Conservation (phyloP, 1,140 invertebrate species). For the Heliconius melpomene region DNA sequence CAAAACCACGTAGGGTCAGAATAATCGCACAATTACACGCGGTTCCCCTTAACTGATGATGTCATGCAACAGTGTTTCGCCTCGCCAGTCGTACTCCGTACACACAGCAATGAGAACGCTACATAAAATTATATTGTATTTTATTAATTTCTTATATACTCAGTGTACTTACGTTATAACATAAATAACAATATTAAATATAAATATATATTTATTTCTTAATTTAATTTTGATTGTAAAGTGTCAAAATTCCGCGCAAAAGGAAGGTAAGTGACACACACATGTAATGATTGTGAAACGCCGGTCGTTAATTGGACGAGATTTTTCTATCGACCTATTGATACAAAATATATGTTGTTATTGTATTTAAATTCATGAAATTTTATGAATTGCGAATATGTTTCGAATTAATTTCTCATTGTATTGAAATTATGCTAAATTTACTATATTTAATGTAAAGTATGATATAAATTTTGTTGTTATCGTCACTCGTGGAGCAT, state of each 20-base stretch:
- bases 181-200: slow-evolving; percentile 33
- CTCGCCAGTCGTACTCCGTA: slow-evolving; percentile 54
- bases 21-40: slow-evolving; percentile 42
- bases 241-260: slow-evolving; percentile 71
- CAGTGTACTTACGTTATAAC: slow-evolving; percentile 69
- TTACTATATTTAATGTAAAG: background rate
- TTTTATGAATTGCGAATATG: background rate
- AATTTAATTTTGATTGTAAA: slow-evolving; percentile 44
- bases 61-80: slow-evolving; percentile 53
- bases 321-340: background rate
- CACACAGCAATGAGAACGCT: slow-evolving; percentile 72
- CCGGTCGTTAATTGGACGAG: slow-evolving; percentile 19
- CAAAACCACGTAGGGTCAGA: slow-evolving; percentile 31
- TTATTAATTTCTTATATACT: slow-evolving; percentile 55
- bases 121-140: slow-evolving; percentile 48
- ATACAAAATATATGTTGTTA: background rate
- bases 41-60: slow-evolving; percentile 68
- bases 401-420: background rate
- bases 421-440: background rate
- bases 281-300: background rate
- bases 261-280: slow-evolving; percentile 68
- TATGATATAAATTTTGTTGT: slow-evolving; percentile 10
- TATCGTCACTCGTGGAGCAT: slow-evolving; percentile 16
- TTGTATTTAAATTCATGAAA: background rate
- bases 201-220: slow-evolving; percentile 31